Conservation (phyloP, 2,797 vertebrate species). For the Onychomys arenicola region DNA sequence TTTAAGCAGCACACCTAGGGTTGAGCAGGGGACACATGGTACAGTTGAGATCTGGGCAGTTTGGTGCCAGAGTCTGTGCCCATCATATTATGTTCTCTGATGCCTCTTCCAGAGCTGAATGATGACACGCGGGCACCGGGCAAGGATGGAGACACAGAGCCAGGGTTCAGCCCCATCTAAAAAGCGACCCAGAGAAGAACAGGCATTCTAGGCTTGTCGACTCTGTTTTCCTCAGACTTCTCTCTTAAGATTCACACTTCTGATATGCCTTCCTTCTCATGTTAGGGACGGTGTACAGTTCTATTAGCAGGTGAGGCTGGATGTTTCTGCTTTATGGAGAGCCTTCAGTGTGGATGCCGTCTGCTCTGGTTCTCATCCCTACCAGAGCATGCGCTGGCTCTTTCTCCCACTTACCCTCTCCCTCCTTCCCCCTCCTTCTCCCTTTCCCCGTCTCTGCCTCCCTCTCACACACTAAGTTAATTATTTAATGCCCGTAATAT, state of each 20-base stretch:
- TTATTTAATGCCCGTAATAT: constrained; percentile 75
- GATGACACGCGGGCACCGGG: not conserved
- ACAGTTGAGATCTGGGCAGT: not conserved
- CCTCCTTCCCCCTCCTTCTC: too few relatives aligned
- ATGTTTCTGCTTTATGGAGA: constrained; percentile 16
- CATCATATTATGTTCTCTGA: not conserved
- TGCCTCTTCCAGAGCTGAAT: not conserved
- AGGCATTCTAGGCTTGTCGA: not conserved
- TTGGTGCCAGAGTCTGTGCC: not conserved
- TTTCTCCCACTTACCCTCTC: not conserved
- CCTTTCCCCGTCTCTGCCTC: not conserved
- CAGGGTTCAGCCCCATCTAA: not conserved
- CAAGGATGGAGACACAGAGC: not conserved
- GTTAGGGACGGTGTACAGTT: not conserved
- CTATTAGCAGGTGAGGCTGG: not conserved
- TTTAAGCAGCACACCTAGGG: not conserved
- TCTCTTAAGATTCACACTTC: not conserved
- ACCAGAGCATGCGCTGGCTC: not conserved
- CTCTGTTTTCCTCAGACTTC: not conserved
- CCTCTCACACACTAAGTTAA: constrained; percentile 57
- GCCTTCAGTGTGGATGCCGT: not conserved
- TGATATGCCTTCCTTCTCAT: not conserved
- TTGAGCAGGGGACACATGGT: too few relatives aligned
- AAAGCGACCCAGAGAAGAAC: not conserved
- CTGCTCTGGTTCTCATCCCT: not conserved